Evolutionary conservation across 1,140 invertebrate species (phyloP), one percentile per base, ranked within the genome.

Genomic region (Drosophila kikkawai): DNA sequence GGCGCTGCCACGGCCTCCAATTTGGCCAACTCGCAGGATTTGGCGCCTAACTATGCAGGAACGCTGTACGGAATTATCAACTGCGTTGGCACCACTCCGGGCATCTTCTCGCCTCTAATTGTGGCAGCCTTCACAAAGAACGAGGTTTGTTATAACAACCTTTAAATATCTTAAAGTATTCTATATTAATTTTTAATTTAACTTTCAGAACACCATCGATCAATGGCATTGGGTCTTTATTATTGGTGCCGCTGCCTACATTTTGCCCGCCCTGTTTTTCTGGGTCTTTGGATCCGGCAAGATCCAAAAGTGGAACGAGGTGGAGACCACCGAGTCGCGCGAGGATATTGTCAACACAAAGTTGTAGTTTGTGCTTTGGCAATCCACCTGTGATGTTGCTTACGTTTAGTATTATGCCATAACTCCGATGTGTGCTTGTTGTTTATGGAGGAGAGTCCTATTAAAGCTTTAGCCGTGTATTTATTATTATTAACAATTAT

Each of bases 1-100:
- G 97, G 97, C 0, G 97, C 97, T 44, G 96, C 96, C 0, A 97
- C 96, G 22, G 94, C 97, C 56, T 97, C 97, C 0, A 98, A 95
- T 93, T 94, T 97, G 82, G 95, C 96, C 81, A 98, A 98, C 91
- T 96, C 97, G 70, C 95, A 98, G 73, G 91, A 92, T 73, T 56
- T 92, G 57, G 91, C 91, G 0, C 96, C 96, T 3, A 97, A 97
- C 92, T 97, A 95, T 93, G 97, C 97, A 19, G 96, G 96, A 41
- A 95, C 95, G 2, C 87, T 96, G 9, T 96, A 96, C 67, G 96
- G 96, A 19, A 95, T 96, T 42, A 95, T 96, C 61, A 96, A 96
- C 73, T 96, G 95, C 15, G 93, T 96, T 42, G 96, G 96, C 8
- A 95, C 95, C 44, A 96, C 95, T 1, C 95, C 96, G 12, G 96